Evolutionary conservation across 1,140 invertebrate species (phyloP), one percentile per base, ranked within the genome.

Genomic region (Papilio xuthus): DNA sequence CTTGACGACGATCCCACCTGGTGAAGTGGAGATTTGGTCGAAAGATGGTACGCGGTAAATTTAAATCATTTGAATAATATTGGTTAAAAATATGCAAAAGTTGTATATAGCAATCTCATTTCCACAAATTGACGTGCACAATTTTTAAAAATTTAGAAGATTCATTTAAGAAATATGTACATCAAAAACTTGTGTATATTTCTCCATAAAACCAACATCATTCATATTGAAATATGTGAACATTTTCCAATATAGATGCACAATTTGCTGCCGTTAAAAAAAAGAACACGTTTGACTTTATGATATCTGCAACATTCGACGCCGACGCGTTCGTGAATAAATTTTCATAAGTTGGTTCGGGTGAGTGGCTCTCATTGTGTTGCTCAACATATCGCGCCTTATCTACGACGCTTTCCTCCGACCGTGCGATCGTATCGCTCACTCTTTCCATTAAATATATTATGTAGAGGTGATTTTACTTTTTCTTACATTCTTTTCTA

Each of bases 231-330:
- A 72, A 42, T 18, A n/a, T 41, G 41, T 72, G 70, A 41, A 10
- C n/a, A 20, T 72, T 20, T 41, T 42, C 37, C 18, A 73, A 73
- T 47, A 73, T 18, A 13, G 47, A 13, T 50, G 60, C 26, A 67
- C 56, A 26, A 67, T 67, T 67, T 13, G 60, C 26, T 67, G 60
- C 60, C 42, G 50, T 73, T 47, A 50, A 44, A 73, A 73, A 73
- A 23, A 47, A 73, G 20, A 47, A 42, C 71, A 73, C 71, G 71
- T 73, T 44, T 47, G 23, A 13, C 41, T 73, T 73, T 73, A 73
- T 73, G 71, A 73, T 73, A 73, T 73, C 71, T 47, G 42, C 71
- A 73, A 73, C 71, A 47, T 73, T 73, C 41, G 71, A 73, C 10
- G 69, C 37, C 69, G 37, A 70, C 69, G 69, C 41, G 8, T 44